Percentiles rank a stretch among this genome's conserved stretches.
Conservation (phyloP, 2,113 vertebrate genomes). For the Pollimyrus isidori region DNA sequence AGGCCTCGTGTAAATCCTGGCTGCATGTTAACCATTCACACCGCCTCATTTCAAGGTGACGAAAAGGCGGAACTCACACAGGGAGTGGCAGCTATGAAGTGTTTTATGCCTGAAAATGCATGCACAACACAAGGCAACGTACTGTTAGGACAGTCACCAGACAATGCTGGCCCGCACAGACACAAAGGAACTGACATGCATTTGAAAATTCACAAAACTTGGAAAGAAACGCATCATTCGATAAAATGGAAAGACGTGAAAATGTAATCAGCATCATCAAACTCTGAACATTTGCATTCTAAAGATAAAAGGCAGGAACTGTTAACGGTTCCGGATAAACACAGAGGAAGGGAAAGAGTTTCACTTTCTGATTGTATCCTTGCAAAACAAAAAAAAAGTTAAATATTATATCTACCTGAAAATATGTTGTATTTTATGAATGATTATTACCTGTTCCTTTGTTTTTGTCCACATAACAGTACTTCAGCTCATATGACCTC, state of each 20-base stretch:
- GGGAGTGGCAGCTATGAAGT: not conserved
- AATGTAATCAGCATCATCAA: not conserved
- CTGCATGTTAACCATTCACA: not conserved
- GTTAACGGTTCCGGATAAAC: not conserved
- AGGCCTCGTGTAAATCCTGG: not conserved
- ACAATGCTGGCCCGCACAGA: not conserved
- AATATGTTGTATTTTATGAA: not conserved
- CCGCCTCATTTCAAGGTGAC: not conserved
- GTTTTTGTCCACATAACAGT: slow-evolving; percentile 96
- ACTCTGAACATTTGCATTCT: not conserved
- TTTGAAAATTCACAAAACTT: not conserved
- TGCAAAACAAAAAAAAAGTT: not conserved
- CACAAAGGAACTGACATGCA: not conserved
- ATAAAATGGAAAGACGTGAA: not conserved
- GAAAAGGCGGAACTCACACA: not conserved
- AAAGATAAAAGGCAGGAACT: not conserved
- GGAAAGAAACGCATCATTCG: not conserved
- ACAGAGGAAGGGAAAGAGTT: not conserved
- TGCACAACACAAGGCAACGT: not conserved
- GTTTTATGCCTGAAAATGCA: no score
- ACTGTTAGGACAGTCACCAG: not conserved
- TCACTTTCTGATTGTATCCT: not conserved
- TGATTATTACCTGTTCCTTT: slow-evolving; percentile 85
- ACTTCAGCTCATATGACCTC: slow-evolving; percentile 90
- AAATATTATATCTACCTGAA: not conserved